phyloP scores from a whole-genome alignment of 2,888 invertebrate genomes.

The Drosophila basisetae region DNA sequence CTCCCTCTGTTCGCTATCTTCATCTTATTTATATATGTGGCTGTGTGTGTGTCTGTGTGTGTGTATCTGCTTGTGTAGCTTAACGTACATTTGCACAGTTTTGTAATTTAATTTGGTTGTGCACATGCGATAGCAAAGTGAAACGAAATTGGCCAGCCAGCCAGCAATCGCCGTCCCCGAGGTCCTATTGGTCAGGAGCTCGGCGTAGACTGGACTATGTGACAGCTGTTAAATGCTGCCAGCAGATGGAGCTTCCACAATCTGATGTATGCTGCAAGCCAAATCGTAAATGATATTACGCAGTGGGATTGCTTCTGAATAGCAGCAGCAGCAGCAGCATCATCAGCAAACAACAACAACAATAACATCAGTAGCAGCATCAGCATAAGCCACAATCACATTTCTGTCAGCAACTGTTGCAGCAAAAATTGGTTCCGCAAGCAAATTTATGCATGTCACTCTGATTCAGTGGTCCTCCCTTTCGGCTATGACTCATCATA shows the following conservation, averaged over 20 bases:
- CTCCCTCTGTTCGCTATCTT: not conserved
- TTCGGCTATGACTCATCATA: constrained; percentile 19
- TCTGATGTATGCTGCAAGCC: constrained; percentile 40
- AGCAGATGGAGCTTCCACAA: constrained; percentile 44
- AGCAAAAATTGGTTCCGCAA: constrained; percentile 37
- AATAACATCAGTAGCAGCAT: not conserved
- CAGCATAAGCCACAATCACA: constrained; percentile 9
- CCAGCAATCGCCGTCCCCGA: constrained; percentile 18
- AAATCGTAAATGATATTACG: constrained; percentile 76
- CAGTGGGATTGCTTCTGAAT: constrained; percentile 36
- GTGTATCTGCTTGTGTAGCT: constrained; percentile 29
- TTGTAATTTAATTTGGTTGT: constrained; percentile 73
- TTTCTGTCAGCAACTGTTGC: constrained; percentile 25
- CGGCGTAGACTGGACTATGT: constrained; percentile 29
- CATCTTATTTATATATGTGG: not conserved
- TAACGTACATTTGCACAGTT: constrained; percentile 54
- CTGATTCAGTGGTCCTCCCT: not conserved
- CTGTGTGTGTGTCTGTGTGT: not conserved
- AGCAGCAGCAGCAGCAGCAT: constrained; percentile 1
- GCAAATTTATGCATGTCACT: constrained; percentile 13
- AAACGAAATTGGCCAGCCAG: constrained; percentile 49
- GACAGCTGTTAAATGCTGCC: constrained; percentile 67
- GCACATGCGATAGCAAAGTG: constrained; percentile 42
- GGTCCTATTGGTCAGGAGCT: constrained; percentile 9
- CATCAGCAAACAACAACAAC: not conserved